phyloP scores from a whole-genome alignment of 2,888 invertebrate genomes.

The Hirtodrosophila confusa region DNA sequence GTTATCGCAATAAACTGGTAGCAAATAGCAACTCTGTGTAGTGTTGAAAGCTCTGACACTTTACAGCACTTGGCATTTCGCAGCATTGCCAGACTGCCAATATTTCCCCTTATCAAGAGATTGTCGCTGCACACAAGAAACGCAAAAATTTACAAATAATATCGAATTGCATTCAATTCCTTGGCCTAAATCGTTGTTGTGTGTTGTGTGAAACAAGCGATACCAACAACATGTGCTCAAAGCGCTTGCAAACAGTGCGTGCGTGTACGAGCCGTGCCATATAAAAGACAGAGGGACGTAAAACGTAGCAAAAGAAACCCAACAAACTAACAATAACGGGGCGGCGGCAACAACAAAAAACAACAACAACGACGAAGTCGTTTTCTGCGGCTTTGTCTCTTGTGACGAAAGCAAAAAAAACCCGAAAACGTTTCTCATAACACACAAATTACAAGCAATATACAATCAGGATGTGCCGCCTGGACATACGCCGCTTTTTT shows the following conservation, averaged over 20 bases:
- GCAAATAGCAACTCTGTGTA: constrained; percentile 26
- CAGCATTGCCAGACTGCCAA: constrained; percentile 33
- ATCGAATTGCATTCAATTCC: constrained; percentile 14
- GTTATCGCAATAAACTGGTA: too few species aligned
- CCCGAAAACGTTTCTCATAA: constrained; percentile 17
- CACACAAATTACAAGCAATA: not conserved
- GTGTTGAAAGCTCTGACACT: not conserved
- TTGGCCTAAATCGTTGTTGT: constrained; percentile 20
- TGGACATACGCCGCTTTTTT: constrained; percentile 81
- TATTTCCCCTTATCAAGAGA: constrained; percentile 45
- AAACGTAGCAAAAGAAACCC: constrained; percentile 24
- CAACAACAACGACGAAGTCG: constrained; percentile 27
- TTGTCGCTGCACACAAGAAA: constrained; percentile 24
- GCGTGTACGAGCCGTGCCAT: constrained; percentile 30
- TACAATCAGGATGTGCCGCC: constrained; percentile 66
- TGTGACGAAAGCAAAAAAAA: constrained; percentile 55
- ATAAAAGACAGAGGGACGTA: constrained; percentile 27
- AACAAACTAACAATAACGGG: constrained; percentile 58
- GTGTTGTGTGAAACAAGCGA: constrained; percentile 8
- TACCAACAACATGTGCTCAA: constrained; percentile 28
- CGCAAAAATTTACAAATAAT: constrained; percentile 36
- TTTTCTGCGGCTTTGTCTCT: constrained; percentile 42
- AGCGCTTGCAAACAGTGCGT: constrained; percentile 29
- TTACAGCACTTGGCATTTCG: constrained; percentile 20
- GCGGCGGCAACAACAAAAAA: constrained; percentile 56